phyloP scores from a whole-genome alignment of 2,797 vertebrate species.

The Poliocrania exsul region DNA sequence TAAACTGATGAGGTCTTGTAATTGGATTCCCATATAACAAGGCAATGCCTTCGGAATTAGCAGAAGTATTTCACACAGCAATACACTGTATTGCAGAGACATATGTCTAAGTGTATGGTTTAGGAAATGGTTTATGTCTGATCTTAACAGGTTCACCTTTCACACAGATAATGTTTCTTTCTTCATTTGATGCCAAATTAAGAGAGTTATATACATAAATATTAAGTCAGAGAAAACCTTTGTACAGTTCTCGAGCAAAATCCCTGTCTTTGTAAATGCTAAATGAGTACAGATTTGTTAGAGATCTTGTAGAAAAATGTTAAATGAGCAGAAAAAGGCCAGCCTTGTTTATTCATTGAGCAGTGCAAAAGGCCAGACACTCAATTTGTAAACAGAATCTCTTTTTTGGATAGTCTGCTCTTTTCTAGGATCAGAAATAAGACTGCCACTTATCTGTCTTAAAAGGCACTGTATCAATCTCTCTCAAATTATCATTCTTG shows the following conservation, averaged over 20 bases:
- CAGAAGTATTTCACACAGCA: background rate
- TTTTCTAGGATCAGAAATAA: slow-evolving; percentile 28
- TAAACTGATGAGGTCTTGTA: background rate
- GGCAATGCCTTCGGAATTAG: background rate
- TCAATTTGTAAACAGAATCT: slow-evolving; percentile 5
- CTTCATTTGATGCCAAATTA: background rate
- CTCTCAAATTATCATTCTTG: background rate
- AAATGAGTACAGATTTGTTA: slow-evolving; percentile 15
- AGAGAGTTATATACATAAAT: background rate
- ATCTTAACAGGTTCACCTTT: background rate
- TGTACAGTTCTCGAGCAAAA: background rate
- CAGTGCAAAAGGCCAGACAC: background rate
- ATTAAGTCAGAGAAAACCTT: background rate
- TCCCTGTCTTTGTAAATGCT: background rate
- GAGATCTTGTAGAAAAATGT: background rate
- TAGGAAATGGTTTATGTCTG: background rate
- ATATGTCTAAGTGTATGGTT: background rate
- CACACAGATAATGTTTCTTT: background rate
- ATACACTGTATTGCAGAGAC: background rate
- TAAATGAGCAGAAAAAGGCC: slow-evolving; percentile 14
- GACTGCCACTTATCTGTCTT: background rate
- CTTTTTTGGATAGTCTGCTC: background rate
- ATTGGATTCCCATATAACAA: background rate
- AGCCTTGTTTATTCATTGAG: slow-evolving; percentile 28
- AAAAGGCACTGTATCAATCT: background rate